Conservation (phyloP, 2,113 vertebrate species). For the Antechinus flavipes region DNA sequence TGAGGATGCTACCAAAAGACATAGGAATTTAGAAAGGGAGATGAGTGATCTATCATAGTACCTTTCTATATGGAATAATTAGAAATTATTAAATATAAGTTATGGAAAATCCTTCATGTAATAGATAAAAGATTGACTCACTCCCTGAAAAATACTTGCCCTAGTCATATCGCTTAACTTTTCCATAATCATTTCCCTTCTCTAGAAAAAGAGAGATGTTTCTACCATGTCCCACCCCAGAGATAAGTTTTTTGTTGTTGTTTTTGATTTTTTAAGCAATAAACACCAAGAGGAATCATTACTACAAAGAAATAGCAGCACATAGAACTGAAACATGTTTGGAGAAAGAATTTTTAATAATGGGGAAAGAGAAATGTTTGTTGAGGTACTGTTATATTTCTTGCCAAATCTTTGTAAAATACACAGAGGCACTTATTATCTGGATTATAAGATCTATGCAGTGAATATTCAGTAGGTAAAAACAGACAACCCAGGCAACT, state of each 20-base stretch:
- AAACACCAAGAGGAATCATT: not conserved
- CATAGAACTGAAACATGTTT: not conserved
- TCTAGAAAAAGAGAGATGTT: not conserved
- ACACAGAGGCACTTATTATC: not conserved
- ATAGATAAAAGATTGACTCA: not conserved
- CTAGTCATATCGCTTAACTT: not conserved
- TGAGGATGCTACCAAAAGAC: not conserved
- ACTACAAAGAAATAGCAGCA: not conserved
- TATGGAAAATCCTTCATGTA: not conserved
- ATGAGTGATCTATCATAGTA: not conserved
- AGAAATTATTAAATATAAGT: slow-evolving; percentile 17
- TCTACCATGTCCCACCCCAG: not conserved
- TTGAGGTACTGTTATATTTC: slow-evolving; percentile 18
- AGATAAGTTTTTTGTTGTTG: not conserved
- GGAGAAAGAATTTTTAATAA: slow-evolving; percentile 5
- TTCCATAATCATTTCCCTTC: not conserved
- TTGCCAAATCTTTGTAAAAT: slow-evolving; percentile 15
- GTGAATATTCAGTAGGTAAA: slow-evolving; percentile 19
- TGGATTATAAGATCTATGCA: slow-evolving; percentile 43
- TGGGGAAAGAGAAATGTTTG: not conserved
- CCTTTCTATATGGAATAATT: not conserved
- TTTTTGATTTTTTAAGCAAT: not conserved
- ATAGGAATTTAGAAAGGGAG: not conserved
- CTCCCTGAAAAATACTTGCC: not conserved
- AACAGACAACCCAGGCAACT: slow-evolving; percentile 29